Evolutionary conservation across 2,113 vertebrate genomes (phyloP), one percentile per base, ranked within the genome.

Genomic region (Channa maculata): DNA sequence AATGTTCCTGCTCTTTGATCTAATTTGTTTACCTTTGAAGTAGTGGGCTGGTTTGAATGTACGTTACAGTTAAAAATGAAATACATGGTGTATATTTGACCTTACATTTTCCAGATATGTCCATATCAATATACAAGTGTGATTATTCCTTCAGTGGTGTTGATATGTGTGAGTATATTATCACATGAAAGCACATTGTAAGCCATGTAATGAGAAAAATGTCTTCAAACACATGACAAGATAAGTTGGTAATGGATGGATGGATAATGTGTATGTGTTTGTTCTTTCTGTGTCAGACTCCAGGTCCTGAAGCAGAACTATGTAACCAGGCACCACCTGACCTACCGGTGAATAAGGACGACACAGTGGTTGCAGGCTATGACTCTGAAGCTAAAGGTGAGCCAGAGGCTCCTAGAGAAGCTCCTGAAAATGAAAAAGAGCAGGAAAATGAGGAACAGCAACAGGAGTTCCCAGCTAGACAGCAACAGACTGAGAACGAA

Each of bases 401-500:
- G 45, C 65, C 75, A 1, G 70, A 86, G 63, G 62, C 74, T 2
- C 55, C 79, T 8, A 14, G 62, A 55, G 88, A 71, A 8, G 36
- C 65, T 15, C 62, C 78, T 44, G 77, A 67, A 38, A 39, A 1
- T 3, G 69, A 77, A 3, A 41, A 11, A 6, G 64, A 70, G 62
- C 59, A 37, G 36, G 71, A 66, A 51, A 24, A 24, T 0, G 70
- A 82, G 49, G 66, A 80, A 48, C 66, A 58, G 78, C 90, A 93
- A 86, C 76, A 83, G 94, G 94, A 50, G 70, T 90, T 0, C 55
- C 85, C 86, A 1, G 83, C 34, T 33, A 52, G 67, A 50, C 89
- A 86, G 81, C 86, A 86, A 70, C 95, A 84, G 9, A 62, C 84
- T 33, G 92, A 94, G 77, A 95, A 95, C 33, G 96, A 94, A 91